Base-by-base conservation (phyloP, 1,140 invertebrate species). In the Drosophila kurseongensis region DNA sequence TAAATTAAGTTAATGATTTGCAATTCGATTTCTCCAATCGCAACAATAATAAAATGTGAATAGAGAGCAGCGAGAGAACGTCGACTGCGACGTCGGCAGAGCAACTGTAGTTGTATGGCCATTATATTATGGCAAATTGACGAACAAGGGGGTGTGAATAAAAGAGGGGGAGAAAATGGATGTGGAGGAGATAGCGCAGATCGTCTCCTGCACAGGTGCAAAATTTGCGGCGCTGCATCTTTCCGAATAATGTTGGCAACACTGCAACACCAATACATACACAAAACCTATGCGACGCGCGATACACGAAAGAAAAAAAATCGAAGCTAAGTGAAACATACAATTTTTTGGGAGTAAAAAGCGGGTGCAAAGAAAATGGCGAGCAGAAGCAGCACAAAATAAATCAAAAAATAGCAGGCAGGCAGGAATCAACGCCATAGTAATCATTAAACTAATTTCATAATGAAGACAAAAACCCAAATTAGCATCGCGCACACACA, bases 201-300 rank as follows among this genome's bases (percentile, higher is more conserved):
- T 85, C 69, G 63, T 79, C 67, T 79, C 78, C 84, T 81, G 77
- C 84, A 88, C 83, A 89, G 81, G 86, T 90, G 86, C 81, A 90
- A 75, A 81, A 74, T 62, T 50, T 61, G 75, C 68, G 56, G 58
- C 56, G 68, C 44, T 79, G 76, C 76, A 80, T 80, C 78, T 80
- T 44, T 44, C 57, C 62, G 58, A 68, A 68, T 68, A 68, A 67
- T 75, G 75, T 62, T 90, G 86, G 85, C 85, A 90, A 88, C 84
- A 81, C 81, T 81, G 75, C 76, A 72, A 69, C 63, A 83, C 79
- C 72, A 86, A 89, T 77, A 88, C 84, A 88, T 84, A 88, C 83
- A 88, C 83, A 88, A 88, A 82, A 88, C 88, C 42, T 83, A 86
- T 86, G 72, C 75, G 75, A 79, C 63, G 62, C 80, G 78, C 72